A percentile compares a stretch with the other conserved stretches of the same genome.
Evolutionary conservation across 2,113 vertebrate species (phyloP).

Genomic region (Recurvirostra avosetta): DNA sequence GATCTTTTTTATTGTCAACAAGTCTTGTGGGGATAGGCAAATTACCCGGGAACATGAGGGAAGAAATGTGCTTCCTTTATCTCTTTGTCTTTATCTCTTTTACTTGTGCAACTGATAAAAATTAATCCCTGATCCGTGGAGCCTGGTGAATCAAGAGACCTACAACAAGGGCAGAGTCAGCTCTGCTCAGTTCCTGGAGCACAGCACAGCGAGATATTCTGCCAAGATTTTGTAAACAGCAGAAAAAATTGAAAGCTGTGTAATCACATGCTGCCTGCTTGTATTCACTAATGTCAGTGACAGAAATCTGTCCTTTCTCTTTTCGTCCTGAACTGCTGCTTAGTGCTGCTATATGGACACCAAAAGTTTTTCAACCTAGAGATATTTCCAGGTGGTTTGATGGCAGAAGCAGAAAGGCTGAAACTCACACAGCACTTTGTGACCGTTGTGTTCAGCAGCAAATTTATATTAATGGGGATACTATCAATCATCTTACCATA

Average conservation of each 20-base stretch:
- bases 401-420: not conserved
- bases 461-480: not conserved
- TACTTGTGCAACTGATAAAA: constrained; percentile 18
- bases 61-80: not conserved
- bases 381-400: not conserved
- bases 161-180: not conserved
- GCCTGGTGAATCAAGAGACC: not conserved
- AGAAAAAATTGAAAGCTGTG: not conserved
- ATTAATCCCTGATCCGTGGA: not conserved
- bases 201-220: not conserved
- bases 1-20: not conserved
- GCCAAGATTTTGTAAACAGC: not conserved
- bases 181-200: not conserved
- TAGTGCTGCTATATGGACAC: rapidly evolving
- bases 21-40: constrained; percentile 12
- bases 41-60: not conserved
- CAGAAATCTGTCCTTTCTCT: not conserved
- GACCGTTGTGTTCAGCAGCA: not conserved
- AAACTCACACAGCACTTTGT: not conserved
- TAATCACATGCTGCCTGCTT: not conserved
- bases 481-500: not conserved
- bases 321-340: not conserved
- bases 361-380: not conserved
- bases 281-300: not conserved
- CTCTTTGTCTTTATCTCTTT: constrained; percentile 23